These are phyloP conservation scores for Acanthurus leucopareius DNA, from an alignment of 2,797 vertebrate species.

Conservation along the genomic window DNA sequence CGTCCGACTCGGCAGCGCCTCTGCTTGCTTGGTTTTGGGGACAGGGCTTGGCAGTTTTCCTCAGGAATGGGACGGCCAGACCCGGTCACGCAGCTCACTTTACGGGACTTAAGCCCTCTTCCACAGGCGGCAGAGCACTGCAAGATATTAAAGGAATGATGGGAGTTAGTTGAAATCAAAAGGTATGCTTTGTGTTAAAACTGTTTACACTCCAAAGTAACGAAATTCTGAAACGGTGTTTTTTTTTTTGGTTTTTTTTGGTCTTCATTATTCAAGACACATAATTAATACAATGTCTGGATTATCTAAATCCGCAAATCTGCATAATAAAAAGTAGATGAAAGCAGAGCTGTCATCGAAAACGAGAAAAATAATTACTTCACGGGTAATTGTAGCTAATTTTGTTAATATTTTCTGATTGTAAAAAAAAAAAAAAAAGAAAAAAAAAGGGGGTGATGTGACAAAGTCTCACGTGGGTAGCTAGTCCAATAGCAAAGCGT, in stretches of 20 bases:
- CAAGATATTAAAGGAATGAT: constrained; percentile 63
- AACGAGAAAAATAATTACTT: constrained; percentile 4
- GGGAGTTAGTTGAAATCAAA: constrained; percentile 24
- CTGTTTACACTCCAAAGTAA: not conserved
- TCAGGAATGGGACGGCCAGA: constrained; percentile 90
- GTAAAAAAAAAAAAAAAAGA: too few relatives aligned
- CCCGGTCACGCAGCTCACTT: constrained; percentile 91
- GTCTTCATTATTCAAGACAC: not conserved
- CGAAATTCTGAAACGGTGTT: not conserved
- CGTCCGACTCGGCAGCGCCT: constrained; percentile 92
- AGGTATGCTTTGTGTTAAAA: constrained; percentile 28
- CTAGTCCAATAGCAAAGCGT: constrained; percentile 73
- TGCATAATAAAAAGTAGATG: not conserved
- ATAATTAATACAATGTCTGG: constrained; percentile 10
- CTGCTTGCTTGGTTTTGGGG: constrained; percentile 89
- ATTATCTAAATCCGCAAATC: not conserved
- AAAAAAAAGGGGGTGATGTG: not conserved
- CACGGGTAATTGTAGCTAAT: not conserved
- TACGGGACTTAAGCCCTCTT: constrained; percentile 91
- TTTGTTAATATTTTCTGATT: not conserved
- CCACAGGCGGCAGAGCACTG: constrained; percentile 97
- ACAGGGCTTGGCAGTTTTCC: constrained; percentile 90
- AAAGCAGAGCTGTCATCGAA: constrained; percentile 3
- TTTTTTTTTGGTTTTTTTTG: too few relatives aligned
- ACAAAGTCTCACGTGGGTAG: constrained; percentile 78